Evolutionary conservation across 2,113 vertebrate species (phyloP).

Genomic region (Coturnix japonica): DNA sequence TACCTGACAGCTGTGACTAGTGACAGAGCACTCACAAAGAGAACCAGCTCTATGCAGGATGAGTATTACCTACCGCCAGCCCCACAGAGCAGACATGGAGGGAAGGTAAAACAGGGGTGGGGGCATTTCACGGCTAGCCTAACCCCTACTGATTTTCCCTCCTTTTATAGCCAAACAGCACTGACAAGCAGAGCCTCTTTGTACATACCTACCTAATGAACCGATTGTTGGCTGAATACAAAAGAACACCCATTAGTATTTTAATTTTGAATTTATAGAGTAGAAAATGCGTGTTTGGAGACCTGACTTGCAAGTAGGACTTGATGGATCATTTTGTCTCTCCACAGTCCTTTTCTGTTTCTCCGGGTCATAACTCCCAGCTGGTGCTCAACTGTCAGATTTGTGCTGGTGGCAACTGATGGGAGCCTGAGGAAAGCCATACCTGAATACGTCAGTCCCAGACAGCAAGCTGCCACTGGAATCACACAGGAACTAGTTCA

Average conservation of each 20-base stretch:
- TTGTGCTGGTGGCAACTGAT: constrained; percentile 32
- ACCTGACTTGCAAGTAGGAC: constrained; percentile 37
- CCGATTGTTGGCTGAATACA: constrained; percentile 46
- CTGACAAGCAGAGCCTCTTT: constrained; percentile 55
- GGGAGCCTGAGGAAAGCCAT: constrained; percentile 5
- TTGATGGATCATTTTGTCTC: constrained; percentile 51
- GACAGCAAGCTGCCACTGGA: neutral
- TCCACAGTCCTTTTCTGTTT: constrained; percentile 1
- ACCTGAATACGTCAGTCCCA: constrained; percentile 51
- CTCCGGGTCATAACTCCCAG: constrained; percentile 9
- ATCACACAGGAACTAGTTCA: neutral
- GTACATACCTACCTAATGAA: constrained; percentile 68
- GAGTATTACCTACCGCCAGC: constrained; percentile 71
- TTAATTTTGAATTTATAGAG: constrained; percentile 60
- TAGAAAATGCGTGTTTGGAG: constrained; percentile 52
- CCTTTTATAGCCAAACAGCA: constrained; percentile 60
- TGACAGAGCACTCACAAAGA: constrained; percentile 71
- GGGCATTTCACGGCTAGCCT: constrained; percentile 21
- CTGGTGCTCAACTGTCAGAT: constrained; percentile 59
- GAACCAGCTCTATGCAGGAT: constrained; percentile 70
- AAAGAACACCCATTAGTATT: constrained; percentile 61
- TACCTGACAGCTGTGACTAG: constrained; percentile 80
- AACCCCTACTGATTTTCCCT: constrained; percentile 52
- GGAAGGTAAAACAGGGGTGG: constrained; percentile 68
- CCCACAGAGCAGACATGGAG: constrained; percentile 41